Percentiles rank a stretch among this genome's conserved stretches.
These are phyloP conservation scores for Otis tarda DNA, from an alignment of 2,113 vertebrate species.

Conservation along the genomic window DNA sequence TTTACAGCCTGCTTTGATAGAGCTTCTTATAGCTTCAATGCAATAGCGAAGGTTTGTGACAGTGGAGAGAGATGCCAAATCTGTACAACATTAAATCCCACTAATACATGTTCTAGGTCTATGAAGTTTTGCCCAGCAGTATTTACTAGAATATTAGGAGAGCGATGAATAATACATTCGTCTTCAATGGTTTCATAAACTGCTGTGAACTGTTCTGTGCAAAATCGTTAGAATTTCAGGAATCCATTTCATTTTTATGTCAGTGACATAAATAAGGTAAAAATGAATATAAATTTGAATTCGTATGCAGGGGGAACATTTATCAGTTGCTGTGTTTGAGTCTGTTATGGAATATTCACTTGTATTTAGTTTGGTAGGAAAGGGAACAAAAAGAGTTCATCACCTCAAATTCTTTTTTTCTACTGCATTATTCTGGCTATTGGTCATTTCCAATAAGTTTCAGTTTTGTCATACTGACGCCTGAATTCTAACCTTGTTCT, in stretches of 20 bases:
- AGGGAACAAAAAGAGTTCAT: background rate
- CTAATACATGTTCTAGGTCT: background rate
- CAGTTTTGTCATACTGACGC: background rate
- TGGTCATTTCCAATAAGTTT: background rate
- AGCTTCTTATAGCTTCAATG: background rate
- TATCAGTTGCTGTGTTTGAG: background rate
- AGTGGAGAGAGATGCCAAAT: background rate
- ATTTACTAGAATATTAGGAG: background rate
- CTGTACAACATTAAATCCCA: background rate
- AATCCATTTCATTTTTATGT: background rate
- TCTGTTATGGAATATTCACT: background rate
- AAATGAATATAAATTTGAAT: background rate
- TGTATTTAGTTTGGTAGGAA: background rate
- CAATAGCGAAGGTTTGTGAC: background rate
- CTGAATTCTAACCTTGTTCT: background rate
- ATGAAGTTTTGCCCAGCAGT: background rate
- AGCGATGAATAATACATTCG: background rate
- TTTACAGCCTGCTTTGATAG: background rate
- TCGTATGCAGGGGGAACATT: background rate
- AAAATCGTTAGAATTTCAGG: background rate
- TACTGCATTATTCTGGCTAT: background rate
- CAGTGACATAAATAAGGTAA: background rate
- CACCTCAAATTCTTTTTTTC: background rate
- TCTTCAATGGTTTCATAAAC: background rate
- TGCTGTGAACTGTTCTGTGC: background rate